Evolutionary conservation across 2,113 vertebrate genomes (phyloP).

Genomic region (Limanda limanda): DNA sequence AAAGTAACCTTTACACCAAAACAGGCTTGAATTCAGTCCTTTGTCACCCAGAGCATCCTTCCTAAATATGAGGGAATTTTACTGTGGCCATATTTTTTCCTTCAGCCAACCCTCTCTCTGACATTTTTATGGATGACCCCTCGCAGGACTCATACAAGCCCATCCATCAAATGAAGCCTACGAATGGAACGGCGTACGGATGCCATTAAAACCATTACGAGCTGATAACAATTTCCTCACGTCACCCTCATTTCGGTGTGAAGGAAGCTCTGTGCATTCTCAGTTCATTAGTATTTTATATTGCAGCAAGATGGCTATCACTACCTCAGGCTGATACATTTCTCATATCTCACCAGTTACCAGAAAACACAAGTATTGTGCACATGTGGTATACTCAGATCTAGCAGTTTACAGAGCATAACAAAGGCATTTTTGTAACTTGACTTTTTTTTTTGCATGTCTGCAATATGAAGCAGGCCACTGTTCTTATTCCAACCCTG

Average conservation of each 20-base stretch:
- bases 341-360: neutral
- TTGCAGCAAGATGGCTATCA: constrained; percentile 10
- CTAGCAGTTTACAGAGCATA: neutral
- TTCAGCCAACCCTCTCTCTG: constrained; percentile 48
- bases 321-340: neutral
- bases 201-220: constrained; percentile 58
- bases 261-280: constrained; percentile 38
- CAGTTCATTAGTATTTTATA: constrained; percentile 39
- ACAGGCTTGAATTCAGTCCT: neutral
- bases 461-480: neutral
- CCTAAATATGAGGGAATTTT: constrained; percentile 61
- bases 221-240: constrained; percentile 54
- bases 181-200: constrained; percentile 35
- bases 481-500: constrained; percentile 13
- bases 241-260: constrained; percentile 35
- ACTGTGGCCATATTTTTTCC: constrained; percentile 64
- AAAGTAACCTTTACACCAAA: neutral
- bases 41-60: constrained; percentile 12
- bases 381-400: neutral
- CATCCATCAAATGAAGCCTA: constrained; percentile 53
- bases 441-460: neutral
- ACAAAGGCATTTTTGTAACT: neutral
- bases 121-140: constrained; percentile 73
- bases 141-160: constrained; percentile 51
- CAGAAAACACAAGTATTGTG: neutral